Conservation (phyloP, 2,797 vertebrate species). For the Onychomys leucogaster region DNA sequence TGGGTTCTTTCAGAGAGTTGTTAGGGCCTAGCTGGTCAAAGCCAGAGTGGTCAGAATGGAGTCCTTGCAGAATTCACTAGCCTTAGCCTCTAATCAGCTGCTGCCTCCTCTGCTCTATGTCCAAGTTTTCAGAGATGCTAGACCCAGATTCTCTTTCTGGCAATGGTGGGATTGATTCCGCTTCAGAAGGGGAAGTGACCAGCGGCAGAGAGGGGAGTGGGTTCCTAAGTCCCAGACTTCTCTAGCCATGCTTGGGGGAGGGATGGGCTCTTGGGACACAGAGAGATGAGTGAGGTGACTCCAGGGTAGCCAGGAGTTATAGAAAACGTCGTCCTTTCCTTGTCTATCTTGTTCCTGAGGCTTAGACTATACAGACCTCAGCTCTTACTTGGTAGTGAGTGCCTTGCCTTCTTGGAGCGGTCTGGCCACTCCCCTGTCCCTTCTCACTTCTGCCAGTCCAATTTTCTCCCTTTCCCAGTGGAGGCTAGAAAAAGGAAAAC, state of each 20-base stretch:
- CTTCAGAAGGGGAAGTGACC: not conserved
- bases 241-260: not conserved
- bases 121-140: slow-evolving; percentile 56
- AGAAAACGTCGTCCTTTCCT: slow-evolving; percentile 12
- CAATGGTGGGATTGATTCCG: not conserved
- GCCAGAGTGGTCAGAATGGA: not conserved
- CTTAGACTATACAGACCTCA: slow-evolving; percentile 53
- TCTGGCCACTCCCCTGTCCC: not conserved
- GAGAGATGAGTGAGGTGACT: not conserved
- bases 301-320: not conserved
- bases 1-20: not conserved
- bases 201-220: not conserved
- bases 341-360: not conserved
- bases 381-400: slow-evolving; percentile 57
- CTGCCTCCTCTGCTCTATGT: slow-evolving; percentile 66
- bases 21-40: not conserved
- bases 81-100: slow-evolving; percentile 25
- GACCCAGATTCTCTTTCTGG: not conserved
- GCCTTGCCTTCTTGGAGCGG: not conserved
- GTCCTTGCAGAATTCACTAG: not conserved
- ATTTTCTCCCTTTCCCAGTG: not conserved
- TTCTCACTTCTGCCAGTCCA: not conserved
- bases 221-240: not conserved
- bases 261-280: not conserved
- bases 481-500: not conserved